Conservation (phyloP, 2,113 vertebrate genomes). For the Haemorhous mexicanus region DNA sequence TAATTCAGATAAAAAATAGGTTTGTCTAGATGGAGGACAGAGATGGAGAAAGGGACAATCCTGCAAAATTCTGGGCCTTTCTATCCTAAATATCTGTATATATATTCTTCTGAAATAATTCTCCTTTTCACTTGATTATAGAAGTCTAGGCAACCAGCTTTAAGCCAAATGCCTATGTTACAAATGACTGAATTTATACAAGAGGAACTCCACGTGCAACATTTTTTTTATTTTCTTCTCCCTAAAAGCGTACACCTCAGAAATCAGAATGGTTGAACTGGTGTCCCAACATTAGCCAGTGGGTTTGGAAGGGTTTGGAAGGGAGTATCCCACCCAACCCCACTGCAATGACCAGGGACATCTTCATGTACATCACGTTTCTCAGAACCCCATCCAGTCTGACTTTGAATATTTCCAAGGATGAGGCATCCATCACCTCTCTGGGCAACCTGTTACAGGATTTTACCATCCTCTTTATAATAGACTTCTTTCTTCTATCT, state of each 20-base stretch:
- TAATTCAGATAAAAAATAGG: background rate
- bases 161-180: background rate
- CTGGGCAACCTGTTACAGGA: background rate
- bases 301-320: background rate
- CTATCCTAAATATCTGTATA: background rate
- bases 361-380: background rate
- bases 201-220: background rate
- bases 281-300: background rate
- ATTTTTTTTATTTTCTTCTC: background rate
- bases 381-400: background rate
- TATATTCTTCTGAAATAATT: background rate
- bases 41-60: background rate
- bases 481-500: background rate
- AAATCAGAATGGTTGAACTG: background rate
- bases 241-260: fast-evolving
- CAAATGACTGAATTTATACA: background rate
- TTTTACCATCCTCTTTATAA: background rate
- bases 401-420: background rate
- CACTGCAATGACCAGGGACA: background rate
- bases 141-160: background rate
- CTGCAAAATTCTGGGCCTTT: background rate
- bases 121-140: background rate
- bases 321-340: fast-evolving
- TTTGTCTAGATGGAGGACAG: background rate
- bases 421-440: background rate